Evolutionary conservation across 2,888 invertebrate genomes (phyloP).

Genomic region (Sinopyrophorus schimmeli): DNA sequence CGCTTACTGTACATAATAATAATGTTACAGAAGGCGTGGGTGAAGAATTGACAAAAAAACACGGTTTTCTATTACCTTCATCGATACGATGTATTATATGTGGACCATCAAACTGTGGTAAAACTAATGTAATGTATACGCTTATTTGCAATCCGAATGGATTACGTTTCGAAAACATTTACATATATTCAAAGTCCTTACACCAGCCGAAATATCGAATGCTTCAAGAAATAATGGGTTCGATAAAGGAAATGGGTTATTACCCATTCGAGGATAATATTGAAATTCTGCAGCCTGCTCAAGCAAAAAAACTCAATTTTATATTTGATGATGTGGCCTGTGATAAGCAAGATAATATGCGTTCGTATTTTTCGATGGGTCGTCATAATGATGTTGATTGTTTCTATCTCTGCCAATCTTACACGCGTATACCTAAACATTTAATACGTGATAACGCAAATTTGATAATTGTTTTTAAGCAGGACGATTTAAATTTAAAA

Average conservation of each 20-base stretch:
- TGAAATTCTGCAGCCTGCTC: constrained; percentile 16
- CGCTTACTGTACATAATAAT: no score
- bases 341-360: constrained; percentile 40
- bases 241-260: constrained; percentile 33
- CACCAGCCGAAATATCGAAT: constrained; percentile 39
- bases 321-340: constrained; percentile 49
- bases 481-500: constrained; percentile 44
- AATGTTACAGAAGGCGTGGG: no score
- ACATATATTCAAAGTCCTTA: constrained; percentile 40
- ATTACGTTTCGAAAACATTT: constrained; percentile 45
- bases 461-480: constrained; percentile 43
- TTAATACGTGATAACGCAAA: constrained; percentile 46
- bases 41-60: no score
- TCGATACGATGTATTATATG: not conserved
- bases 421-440: constrained; percentile 46
- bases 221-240: constrained; percentile 31
- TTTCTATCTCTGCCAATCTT: constrained; percentile 46
- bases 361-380: constrained; percentile 42
- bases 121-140: constrained; percentile 15
- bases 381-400: constrained; percentile 43
- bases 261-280: constrained; percentile 1
- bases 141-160: constrained; percentile 17
- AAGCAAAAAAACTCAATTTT: constrained; percentile 41
- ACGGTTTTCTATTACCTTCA: not conserved
- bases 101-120: constrained; percentile 3